Base-by-base conservation (phyloP, 1,140 invertebrate species). In the Drosophila elegans region DNA sequence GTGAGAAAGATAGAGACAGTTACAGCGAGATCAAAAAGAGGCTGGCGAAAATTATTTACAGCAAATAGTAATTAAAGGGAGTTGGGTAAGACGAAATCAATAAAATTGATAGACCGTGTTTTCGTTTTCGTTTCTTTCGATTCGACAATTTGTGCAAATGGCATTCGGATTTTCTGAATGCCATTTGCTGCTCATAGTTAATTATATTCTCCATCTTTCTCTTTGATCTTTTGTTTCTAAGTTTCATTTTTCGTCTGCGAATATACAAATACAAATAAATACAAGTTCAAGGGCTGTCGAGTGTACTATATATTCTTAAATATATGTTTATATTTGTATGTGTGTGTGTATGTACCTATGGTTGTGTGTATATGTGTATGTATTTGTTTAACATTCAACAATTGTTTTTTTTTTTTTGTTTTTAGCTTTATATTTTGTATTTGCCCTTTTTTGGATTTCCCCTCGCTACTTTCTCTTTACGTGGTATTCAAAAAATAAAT, bases 191-290 rank as follows among this genome's bases (percentile, higher is more conserved):
- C 66, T 32, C 49, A 53, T 57, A 60, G 41, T 55, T 74, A 34
- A 55, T 75, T 59, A 49, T 74, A 59, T 12, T 36, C 36, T 54
- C 51, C 52, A 49, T 56, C 42, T 56, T 45, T 74, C 38, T 75
- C 51, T 66, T 38, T 67, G 42, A 63, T 75, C 51, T 74, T 48
- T 27, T 46, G 29, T 52, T 51, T 29, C 9, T 39, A 3, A 41
- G 21, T 44, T 51, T 48, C 51, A 59, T 49, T 38, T 57, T 42
- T 42, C 61, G 29, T 80, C 52, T 68, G 74, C 64, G 53, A 88
- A 89, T 89, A 89, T 89, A 89, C 84, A 89, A 89, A 89, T 89
- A 89, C 80, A 89, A 89, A 89, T 89, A 89, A 88, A 89, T 89
- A 89, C 84, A 88, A 78, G 48, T 78, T 63, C 32, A 54, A 48